Evolutionary conservation across 2,797 vertebrate species (phyloP), one percentile per base, ranked within the genome.

Genomic region (Ispidina lecontei): DNA sequence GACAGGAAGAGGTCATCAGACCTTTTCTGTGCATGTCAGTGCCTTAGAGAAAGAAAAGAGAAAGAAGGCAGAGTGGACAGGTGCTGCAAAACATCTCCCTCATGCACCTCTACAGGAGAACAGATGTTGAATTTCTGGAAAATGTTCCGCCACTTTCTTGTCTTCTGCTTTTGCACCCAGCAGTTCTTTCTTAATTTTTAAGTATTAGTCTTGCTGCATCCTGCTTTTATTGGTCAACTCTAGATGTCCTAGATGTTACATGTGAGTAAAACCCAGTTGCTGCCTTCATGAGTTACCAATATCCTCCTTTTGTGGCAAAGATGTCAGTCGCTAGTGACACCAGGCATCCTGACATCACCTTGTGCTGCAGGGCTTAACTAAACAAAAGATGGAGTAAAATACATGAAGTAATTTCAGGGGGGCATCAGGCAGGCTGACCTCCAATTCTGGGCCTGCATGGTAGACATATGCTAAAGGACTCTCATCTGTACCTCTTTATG

Each of bases 401-500:
- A 26, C 29, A 12, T 2, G 14, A 80, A n/a, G 9, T 59, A 21
- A 10, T 74, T 89, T 51, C 23, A n/a, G 43, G 29, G 12, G 18
- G 20, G 14, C 23, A 28, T 39, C 52, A 35, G 51, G 10, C 44
- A 84, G 25, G 37, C 35, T 70, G 33, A 70, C 9, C 44, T 35
- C 35, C 3, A 12, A 18, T 52, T 59, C 52, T 55, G 52, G 26
- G 41, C 28, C 43, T 55, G 10, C 33, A 37, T 15, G 17, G 25
- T 41, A 58, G 65, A 11, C 4, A 3, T 16, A 9, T 13, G 26
- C 56, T 62, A n/a, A 70, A 62, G 55, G 20, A 28, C 22, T 82
- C 33, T 1, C 6, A 22, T 39, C 46, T 33, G 31, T 2, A 4
- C 15, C 43, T 52, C 28, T 14, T 19, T 33, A 26, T 0, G 0